Percentiles rank a stretch among this genome's conserved stretches.
Conservation (phyloP, 2,113 vertebrate genomes). For the Colius striatus region DNA sequence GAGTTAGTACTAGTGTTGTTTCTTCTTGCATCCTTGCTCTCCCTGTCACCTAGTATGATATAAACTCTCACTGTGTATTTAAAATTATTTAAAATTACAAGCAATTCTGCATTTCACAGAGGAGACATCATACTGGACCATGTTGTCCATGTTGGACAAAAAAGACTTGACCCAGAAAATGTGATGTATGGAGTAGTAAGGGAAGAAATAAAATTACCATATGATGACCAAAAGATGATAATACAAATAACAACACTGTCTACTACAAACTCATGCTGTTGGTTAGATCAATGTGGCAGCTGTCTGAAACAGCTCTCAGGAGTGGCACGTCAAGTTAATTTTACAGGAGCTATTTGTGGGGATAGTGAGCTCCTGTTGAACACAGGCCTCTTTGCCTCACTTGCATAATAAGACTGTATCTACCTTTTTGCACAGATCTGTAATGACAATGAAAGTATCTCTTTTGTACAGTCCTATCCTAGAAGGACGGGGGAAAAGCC, state of each 20-base stretch:
- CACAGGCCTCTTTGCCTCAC: neutral
- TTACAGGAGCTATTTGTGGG: neutral
- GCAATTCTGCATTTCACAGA: neutral
- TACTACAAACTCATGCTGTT: neutral
- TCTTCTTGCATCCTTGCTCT: neutral
- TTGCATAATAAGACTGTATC: neutral
- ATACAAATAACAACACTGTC: neutral
- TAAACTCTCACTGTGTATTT: neutral
- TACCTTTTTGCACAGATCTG: neutral
- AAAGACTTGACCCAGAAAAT: neutral
- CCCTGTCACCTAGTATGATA: neutral
- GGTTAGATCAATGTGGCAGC: neutral
- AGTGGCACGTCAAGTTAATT: neutral
- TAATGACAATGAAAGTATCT: neutral
- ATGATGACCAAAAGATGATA: neutral
- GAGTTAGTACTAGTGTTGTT: neutral
- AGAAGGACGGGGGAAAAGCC: conserved; percentile 5
- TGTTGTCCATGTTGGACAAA: neutral
- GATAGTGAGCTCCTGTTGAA: neutral
- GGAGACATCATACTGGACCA: neutral
- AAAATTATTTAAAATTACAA: neutral
- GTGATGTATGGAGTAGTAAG: neutral
- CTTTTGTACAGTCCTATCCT: neutral
- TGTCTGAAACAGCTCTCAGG: neutral
- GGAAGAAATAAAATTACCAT: neutral